Percentiles rank a stretch among this genome's conserved stretches.
Conservation (phyloP, 2,888 invertebrate genomes). For the Melikaiella ostensackeni region DNA sequence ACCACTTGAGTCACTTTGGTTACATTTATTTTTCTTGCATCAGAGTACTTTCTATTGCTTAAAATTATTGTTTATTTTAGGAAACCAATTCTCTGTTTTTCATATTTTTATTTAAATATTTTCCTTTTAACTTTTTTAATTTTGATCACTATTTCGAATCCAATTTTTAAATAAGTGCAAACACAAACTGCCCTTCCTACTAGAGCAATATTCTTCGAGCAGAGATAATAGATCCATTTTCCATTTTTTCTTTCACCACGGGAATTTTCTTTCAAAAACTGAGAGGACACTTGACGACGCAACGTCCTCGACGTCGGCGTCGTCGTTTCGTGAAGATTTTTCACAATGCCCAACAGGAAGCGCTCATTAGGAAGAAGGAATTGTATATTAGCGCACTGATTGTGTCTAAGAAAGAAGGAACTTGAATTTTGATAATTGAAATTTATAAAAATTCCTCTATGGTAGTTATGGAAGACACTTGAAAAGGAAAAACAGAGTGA, state of each 20-base stretch:
- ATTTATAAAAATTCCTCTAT: not conserved
- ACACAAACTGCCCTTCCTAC: not conserved
- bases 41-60: no score
- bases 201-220: not conserved
- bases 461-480: not conserved
- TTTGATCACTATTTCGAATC: not conserved
- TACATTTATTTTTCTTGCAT: no score
- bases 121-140: not conserved
- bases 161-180: not conserved
- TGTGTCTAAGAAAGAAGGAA: not conserved
- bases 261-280: conserved; percentile 7
- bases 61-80: no score
- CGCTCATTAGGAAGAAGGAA: not conserved
- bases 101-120: not conserved
- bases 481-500: not conserved
- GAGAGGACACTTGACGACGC: not conserved
- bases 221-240: not conserved
- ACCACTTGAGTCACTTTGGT: no score
- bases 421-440: not conserved
- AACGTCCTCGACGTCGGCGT: no score
- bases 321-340: no score
- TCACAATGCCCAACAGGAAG: not conserved
- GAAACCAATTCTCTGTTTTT: not conserved
- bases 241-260: not conserved
- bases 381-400: no score